Percentiles rank a stretch among this genome's conserved stretches.
These are phyloP conservation scores for Ormyrus rosae DNA, from an alignment of 2,888 invertebrate genomes.

Conservation along the genomic window DNA sequence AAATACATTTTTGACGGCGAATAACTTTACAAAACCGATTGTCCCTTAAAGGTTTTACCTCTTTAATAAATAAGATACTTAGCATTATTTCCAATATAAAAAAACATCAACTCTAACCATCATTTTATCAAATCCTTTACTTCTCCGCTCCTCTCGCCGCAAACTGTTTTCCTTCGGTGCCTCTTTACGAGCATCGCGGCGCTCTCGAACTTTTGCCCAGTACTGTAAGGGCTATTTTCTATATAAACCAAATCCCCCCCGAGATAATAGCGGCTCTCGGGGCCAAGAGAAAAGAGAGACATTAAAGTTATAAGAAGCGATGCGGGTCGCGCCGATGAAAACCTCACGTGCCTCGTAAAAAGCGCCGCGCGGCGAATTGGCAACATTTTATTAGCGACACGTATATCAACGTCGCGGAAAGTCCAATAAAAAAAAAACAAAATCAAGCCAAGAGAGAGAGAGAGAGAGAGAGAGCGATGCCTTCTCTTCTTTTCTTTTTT, in stretches of 20 bases:
- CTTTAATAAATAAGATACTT: no score
- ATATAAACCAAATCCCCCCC: slow-evolving; percentile 7
- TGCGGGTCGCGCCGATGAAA: slow-evolving; percentile 63
- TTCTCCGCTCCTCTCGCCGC: no score
- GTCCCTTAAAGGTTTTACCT: no score
- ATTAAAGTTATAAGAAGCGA: slow-evolving; percentile 26
- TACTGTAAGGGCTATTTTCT: slow-evolving; percentile 11
- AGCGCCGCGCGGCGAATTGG: slow-evolving; percentile 70
- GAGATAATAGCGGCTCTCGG: background rate
- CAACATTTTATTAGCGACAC: slow-evolving; percentile 72
- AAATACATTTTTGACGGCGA: no score
- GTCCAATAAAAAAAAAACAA: slow-evolving; percentile 11
- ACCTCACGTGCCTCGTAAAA: slow-evolving; percentile 68
- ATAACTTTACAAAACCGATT: no score
- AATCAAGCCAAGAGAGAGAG: no score
- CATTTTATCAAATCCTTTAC: no score
- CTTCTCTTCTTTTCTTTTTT: slow-evolving; percentile 61
- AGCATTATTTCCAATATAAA: no score
- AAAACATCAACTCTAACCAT: no score
- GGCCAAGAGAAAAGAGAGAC: background rate
- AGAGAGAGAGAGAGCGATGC: slow-evolving; percentile 52
- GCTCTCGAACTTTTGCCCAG: slow-evolving; percentile 20
- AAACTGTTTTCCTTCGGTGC: no score
- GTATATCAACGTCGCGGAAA: slow-evolving; percentile 61
- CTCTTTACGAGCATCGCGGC: background rate